A percentile compares a stretch with the other conserved stretches of the same genome.
Evolutionary conservation across 1,140 invertebrate genomes (phyloP).

Genomic region (Hyles vespertilio): DNA sequence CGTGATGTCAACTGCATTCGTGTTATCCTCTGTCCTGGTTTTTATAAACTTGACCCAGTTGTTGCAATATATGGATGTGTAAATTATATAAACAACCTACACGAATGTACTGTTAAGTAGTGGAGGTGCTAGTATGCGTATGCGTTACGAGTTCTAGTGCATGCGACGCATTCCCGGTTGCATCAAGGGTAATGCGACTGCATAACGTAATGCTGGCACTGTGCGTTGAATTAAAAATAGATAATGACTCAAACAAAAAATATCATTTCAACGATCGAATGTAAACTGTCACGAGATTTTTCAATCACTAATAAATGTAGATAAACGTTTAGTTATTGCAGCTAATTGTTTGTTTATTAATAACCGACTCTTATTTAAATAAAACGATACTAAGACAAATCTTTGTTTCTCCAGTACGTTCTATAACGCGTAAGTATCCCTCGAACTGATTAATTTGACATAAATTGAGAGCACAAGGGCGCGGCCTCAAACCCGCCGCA

Average conservation of each 20-base stretch:
- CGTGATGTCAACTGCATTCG: conserved; percentile 50
- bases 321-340: too few relatives aligned
- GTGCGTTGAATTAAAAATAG: conserved; percentile 1
- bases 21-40: conserved; percentile 69
- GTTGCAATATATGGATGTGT: conserved; percentile 45
- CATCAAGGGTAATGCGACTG: conserved; percentile 24
- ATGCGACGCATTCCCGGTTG: conserved; percentile 24
- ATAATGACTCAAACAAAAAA: background rate
- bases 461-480: conserved; percentile 15
- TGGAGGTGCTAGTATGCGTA: conserved; percentile 28
- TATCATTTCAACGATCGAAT: background rate
- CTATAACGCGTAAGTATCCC: background rate
- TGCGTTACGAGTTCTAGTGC: conserved; percentile 19
- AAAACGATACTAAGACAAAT: too few relatives aligned
- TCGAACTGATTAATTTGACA: background rate
- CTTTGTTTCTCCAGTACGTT: too few relatives aligned
- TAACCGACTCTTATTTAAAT: too few relatives aligned
- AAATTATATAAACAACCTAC: conserved; percentile 53
- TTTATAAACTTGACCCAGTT: conserved; percentile 68
- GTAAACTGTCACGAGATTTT: too few relatives aligned
- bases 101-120: conserved; percentile 32
- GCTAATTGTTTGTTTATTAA: too few relatives aligned
- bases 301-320: too few relatives aligned
- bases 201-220: conserved; percentile 16
- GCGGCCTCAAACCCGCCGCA: conserved; percentile 12